Base-by-base conservation (phyloP, 1,140 invertebrate species). In the Pantala flavescens region DNA sequence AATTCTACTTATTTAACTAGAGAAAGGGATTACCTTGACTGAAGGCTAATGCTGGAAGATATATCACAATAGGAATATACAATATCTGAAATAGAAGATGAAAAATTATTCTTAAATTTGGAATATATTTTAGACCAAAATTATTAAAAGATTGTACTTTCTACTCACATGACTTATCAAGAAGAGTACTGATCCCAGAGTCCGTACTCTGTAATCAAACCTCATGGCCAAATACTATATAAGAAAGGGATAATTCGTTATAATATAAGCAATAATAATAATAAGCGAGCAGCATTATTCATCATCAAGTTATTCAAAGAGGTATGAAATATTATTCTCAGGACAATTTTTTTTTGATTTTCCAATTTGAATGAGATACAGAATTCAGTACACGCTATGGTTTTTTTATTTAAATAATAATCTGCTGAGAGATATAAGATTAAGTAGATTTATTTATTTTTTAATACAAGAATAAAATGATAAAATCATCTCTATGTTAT, bases 51-150 rank as follows among this genome's bases (percentile, higher is more conserved):
- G 86, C 85, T 9, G 87, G 87, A 7, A 85, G 86, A 77, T 85
- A 88, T 0, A 88, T 81, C 0, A 87, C 86, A 23, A 88, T 84
- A 1, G 85, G 84, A 81, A 88, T 85, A 79, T 87, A 88, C 23
- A 87, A 76, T 19, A 83, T 77, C 84, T 86, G 78, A 24, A 76
- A 77, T 23, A 86, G 73, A 19, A 49, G 70, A 74, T 19, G 72
- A 11, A 36, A 42, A 10, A 24, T 24, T 3, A 23, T 7, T 23
- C 2, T 23, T 7, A 72, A 72, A 72, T 72, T 72, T 1, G 2
- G 71, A 9, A 72, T 72, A 19, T 28, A 28, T n/a, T 71, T 70
- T 75, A 71, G 72, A 71, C 73, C 28, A 70, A 21, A 43, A 24
- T 16, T 24, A 70, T 23, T n/a, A 2, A 3, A 2, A 70, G n/a